phyloP scores from a whole-genome alignment of 2,888 invertebrate species.

The Cosmia pyralina region DNA sequence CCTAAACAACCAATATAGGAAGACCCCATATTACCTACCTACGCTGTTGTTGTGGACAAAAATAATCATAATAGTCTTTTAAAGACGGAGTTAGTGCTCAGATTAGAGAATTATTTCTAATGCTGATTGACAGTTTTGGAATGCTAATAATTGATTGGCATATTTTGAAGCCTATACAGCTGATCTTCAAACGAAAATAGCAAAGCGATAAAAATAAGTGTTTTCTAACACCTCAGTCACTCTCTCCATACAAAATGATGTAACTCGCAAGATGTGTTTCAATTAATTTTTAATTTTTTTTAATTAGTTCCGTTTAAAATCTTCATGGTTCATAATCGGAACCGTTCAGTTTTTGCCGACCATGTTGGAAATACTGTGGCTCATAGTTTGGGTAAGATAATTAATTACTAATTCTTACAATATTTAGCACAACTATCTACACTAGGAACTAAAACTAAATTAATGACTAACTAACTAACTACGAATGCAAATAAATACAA shows the following conservation, averaged over 20 bases:
- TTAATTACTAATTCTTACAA: neutral
- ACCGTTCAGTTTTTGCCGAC: conserved; percentile 13
- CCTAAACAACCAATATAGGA: too few relatives aligned
- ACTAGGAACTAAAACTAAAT: too few relatives aligned
- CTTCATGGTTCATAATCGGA: conserved; percentile 43
- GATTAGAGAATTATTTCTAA: neutral
- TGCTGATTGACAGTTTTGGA: neutral
- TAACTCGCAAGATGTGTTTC: conserved; percentile 35
- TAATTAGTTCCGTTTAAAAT: conserved; percentile 50
- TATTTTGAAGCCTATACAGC: neutral
- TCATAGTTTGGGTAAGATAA: conserved; percentile 49
- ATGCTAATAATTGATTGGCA: neutral
- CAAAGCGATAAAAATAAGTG: neutral
- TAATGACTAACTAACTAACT: too few relatives aligned
- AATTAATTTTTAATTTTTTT: conserved; percentile 39
- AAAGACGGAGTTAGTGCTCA: neutral
- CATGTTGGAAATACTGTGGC: conserved; percentile 49
- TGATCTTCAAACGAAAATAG: neutral
- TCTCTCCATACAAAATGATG: neutral
- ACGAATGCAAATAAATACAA: too few relatives aligned
- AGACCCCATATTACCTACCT: neutral
- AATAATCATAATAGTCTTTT: neutral
- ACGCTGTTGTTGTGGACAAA: neutral
- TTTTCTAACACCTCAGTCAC: neutral
- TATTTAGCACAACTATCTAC: too few relatives aligned